phyloP scores from a whole-genome alignment of 2,888 invertebrate genomes.

The Ectemnius continuus region DNA sequence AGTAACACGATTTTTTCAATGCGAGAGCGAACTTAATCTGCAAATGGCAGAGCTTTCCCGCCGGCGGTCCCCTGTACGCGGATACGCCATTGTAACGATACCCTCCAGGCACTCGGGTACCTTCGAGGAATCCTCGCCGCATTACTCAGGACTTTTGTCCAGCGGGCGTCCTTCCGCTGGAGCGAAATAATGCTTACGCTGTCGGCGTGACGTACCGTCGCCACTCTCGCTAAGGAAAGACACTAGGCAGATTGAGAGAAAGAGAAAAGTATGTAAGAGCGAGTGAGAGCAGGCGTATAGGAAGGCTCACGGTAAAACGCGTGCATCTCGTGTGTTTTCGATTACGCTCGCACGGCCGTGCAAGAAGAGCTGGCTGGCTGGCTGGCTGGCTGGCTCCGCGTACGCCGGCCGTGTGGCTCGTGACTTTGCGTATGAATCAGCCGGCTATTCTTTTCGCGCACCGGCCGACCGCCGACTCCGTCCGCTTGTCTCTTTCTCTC shows the following conservation, averaged over 20 bases:
- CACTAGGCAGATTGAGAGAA: no score
- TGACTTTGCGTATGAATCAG: slow-evolving; percentile 71
- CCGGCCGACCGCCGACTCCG: slow-evolving; percentile 49
- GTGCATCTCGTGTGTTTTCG: slow-evolving; percentile 63
- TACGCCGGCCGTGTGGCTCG: slow-evolving; percentile 53
- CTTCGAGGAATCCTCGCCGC: no score
- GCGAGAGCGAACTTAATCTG: not conserved
- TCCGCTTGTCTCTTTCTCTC: slow-evolving; percentile 24
- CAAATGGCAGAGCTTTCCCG: slow-evolving; percentile 1
- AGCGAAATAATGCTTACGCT: not conserved
- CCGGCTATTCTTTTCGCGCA: slow-evolving; percentile 66
- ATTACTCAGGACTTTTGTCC: slow-evolving; percentile 7
- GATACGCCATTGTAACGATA: not conserved
- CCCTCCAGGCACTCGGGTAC: not conserved
- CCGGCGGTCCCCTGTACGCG: not conserved
- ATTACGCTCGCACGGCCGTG: slow-evolving; percentile 60
- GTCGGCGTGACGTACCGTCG: no score
- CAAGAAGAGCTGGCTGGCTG: slow-evolving; percentile 13
- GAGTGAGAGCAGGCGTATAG: not conserved
- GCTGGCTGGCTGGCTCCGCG: slow-evolving; percentile 28
- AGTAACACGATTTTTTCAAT: not conserved
- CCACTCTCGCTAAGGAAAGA: no score
- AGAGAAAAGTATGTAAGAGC: no score
- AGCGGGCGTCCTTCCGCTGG: not conserved
- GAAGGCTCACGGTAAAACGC: slow-evolving; percentile 27